Percentiles rank a stretch among this genome's conserved stretches.
These are phyloP conservation scores for Turdus rufiventris DNA, from an alignment of 2,113 vertebrate genomes.

Conservation along the genomic window DNA sequence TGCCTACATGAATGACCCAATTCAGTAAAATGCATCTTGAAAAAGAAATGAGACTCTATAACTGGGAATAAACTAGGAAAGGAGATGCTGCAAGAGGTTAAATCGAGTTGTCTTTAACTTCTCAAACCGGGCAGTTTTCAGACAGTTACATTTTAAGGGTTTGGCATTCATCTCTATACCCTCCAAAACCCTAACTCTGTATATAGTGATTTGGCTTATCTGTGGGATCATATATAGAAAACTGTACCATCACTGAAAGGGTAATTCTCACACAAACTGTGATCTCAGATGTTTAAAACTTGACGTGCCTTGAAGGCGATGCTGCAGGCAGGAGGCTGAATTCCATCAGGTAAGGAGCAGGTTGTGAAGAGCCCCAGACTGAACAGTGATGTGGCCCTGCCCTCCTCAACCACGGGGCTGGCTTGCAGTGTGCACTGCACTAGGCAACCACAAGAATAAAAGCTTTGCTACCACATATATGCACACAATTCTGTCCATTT, in stretches of 20 bases:
- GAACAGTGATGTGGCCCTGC: background rate
- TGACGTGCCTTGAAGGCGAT: background rate
- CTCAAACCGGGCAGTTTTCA: background rate
- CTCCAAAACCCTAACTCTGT: background rate
- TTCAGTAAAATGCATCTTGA: background rate
- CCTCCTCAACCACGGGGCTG: background rate
- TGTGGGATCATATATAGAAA: background rate
- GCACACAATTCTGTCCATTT: background rate
- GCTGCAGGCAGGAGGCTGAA: background rate
- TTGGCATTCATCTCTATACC: background rate
- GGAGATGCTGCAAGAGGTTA: background rate
- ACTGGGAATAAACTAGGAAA: background rate
- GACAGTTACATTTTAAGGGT: background rate
- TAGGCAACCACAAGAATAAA: background rate
- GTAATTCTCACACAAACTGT: background rate
- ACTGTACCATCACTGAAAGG: background rate
- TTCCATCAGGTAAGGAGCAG: background rate
- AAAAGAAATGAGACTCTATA: background rate
- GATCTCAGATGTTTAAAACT: background rate
- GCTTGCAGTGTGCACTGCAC: background rate
- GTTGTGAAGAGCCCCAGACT: background rate
- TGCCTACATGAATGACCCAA: constrained; percentile 1
- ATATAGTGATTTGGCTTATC: background rate
- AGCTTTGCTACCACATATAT: background rate
- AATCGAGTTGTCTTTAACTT: background rate